Conservation (phyloP, 2,888 invertebrate genomes). For the Abscondita cerata region DNA sequence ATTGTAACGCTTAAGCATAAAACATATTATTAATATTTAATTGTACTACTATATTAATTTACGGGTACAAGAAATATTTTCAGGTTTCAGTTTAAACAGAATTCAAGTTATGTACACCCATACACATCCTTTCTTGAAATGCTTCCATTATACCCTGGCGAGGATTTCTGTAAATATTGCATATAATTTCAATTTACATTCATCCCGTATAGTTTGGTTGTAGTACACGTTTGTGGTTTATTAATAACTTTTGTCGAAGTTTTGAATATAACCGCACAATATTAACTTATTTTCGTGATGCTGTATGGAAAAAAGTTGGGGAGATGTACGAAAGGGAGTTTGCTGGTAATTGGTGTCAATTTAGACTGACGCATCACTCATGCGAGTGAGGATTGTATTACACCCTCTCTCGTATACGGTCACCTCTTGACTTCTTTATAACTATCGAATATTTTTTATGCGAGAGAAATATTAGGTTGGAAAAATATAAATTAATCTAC, state of each 20-base stretch:
- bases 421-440: constrained; percentile 35
- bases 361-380: constrained; percentile 67
- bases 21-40: no score
- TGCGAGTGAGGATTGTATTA: constrained; percentile 58
- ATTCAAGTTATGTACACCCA: constrained; percentile 31
- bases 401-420: constrained; percentile 48
- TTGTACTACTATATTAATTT: no score
- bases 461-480: not conserved
- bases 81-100: no score
- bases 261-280: constrained; percentile 38
- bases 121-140: constrained; percentile 29
- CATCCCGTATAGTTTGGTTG: constrained; percentile 58
- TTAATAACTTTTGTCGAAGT: not conserved
- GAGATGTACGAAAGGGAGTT: constrained; percentile 59
- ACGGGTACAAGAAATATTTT: no score
- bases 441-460: constrained; percentile 10
- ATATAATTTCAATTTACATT: constrained; percentile 64
- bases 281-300: constrained; percentile 60
- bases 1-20: no score
- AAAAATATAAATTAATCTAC: constrained; percentile 23
- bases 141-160: constrained; percentile 39
- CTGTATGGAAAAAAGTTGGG: constrained; percentile 57
- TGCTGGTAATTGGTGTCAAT: constrained; percentile 72
- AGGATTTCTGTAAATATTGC: constrained; percentile 56
- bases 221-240: not conserved